phyloP scores from a whole-genome alignment of 2,888 invertebrate species.

The Pelosia muscerda region DNA sequence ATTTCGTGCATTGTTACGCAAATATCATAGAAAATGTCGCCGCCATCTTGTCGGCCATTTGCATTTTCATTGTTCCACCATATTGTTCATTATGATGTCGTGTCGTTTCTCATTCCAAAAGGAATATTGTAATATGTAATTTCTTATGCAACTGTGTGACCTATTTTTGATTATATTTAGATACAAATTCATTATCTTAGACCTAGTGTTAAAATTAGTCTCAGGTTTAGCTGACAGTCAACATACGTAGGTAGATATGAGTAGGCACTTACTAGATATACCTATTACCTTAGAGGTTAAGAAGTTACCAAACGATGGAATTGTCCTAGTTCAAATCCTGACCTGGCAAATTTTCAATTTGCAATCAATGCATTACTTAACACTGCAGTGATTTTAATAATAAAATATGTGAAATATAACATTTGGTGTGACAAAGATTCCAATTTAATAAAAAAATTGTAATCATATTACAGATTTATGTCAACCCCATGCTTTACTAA shows the following conservation, averaged over 20 bases:
- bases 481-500: no score
- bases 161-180: conserved; percentile 44
- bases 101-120: conserved; percentile 44
- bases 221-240: background rate
- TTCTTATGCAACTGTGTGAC: conserved; percentile 51
- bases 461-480: no score
- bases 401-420: no score
- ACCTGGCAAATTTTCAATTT: no score
- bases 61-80: conserved; percentile 47
- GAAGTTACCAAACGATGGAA: no score
- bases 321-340: no score
- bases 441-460: no score
- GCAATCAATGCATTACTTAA: no score
- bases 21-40: conserved; percentile 42
- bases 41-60: conserved; percentile 51
- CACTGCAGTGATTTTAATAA: no score
- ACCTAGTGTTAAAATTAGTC: background rate
- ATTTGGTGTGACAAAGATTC: no score
- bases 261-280: no score
- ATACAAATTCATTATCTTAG: background rate
- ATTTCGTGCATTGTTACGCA: conserved; percentile 51
- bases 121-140: conserved; percentile 36
- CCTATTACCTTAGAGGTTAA: no score
- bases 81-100: conserved; percentile 44
- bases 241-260: background rate